Evolutionary conservation across 2,113 vertebrate species (phyloP).

Genomic region (Aythya baeri): DNA sequence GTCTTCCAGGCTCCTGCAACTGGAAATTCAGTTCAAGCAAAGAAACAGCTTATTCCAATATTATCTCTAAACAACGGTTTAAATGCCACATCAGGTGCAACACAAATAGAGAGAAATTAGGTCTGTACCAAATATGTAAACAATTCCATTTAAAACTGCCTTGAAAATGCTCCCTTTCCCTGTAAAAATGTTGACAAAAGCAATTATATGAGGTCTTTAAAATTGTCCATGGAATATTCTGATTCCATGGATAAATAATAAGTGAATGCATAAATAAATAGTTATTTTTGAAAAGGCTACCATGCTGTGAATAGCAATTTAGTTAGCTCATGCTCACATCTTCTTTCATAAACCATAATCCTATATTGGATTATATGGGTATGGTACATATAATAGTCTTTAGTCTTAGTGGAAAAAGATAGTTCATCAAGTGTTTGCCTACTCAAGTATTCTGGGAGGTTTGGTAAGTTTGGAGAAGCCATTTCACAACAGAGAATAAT

Average conservation of each 20-base stretch:
- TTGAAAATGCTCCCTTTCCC: not conserved
- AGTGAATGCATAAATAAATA: slow-evolving; percentile 22
- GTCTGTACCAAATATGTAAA: not conserved
- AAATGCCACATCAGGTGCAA: not conserved
- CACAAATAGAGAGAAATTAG: not conserved
- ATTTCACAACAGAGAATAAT: not conserved
- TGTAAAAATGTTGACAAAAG: not conserved
- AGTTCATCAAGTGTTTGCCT: not conserved
- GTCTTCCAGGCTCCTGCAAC: not conserved
- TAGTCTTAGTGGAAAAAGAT: not conserved
- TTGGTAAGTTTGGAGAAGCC: not conserved
- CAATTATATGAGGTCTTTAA: not conserved
- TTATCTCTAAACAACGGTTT: not conserved
- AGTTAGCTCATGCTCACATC: not conserved
- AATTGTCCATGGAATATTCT: slow-evolving; percentile 21
- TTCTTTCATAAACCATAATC: not conserved
- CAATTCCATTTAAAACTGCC: not conserved
- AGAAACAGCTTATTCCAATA: not conserved
- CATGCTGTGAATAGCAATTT: slow-evolving; percentile 15
- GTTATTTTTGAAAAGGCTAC: slow-evolving; percentile 1
- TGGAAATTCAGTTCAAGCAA: not conserved
- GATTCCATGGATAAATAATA: slow-evolving; percentile 20
- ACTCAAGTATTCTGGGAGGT: not conserved
- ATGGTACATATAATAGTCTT: not conserved
- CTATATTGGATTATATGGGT: not conserved